These are phyloP conservation scores for Palythoa caribaeorum DNA, from an alignment of 92 coral and sea anemone genomes.

Conservation along the genomic window DNA sequence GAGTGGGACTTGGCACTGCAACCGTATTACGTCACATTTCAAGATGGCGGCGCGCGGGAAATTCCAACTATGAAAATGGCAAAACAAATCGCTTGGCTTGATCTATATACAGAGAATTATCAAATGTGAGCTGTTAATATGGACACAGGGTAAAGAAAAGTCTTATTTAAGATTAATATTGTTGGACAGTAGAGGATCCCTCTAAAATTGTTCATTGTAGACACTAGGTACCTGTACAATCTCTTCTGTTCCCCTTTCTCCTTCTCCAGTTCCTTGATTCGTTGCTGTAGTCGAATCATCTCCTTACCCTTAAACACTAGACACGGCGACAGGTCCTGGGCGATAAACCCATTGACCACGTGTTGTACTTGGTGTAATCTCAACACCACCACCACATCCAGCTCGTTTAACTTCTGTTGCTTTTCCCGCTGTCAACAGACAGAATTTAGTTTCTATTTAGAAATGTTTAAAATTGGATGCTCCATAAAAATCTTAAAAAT, in stretches of 20 bases:
- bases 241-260: constrained; percentile 96
- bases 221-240: constrained; percentile 74
- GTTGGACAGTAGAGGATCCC: no score
- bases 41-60: no score
- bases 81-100: no score
- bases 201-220: no score
- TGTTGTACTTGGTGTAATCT: constrained; percentile 91
- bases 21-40: no score
- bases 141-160: no score
- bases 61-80: no score
- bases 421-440: constrained; percentile 83
- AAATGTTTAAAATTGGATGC: neutral
- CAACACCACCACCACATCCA: constrained; percentile 93
- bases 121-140: no score
- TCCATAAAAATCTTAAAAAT: neutral
- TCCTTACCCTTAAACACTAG: constrained; percentile 89
- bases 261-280: constrained; percentile 95
- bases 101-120: no score
- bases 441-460: neutral
- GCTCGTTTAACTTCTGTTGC: constrained; percentile 97
- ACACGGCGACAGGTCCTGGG: constrained; percentile 90
- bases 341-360: constrained; percentile 81
- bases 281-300: constrained; percentile 79
- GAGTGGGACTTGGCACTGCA: no score
- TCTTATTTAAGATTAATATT: no score